Evolutionary conservation across 1,140 invertebrate species (phyloP), one percentile per base, ranked within the genome.

Genomic region (Armadillidium nasatum): DNA sequence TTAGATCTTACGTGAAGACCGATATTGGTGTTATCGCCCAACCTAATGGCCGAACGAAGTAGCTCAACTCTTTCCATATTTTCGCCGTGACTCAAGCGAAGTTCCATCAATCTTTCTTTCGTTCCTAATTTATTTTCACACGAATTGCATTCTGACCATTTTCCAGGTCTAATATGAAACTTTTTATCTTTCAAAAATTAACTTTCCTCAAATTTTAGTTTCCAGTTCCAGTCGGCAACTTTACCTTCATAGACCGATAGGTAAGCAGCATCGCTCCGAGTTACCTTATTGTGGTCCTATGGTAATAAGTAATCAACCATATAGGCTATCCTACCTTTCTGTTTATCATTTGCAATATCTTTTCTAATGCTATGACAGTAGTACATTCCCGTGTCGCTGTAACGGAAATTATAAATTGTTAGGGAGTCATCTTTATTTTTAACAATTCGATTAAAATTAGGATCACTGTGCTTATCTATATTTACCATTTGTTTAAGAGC

Each of bases 341-440:
- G 19, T 19, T 13, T 60, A 19, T 60, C 50, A 19, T 19, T 60
- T 13, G 11, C 50, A 19, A 7, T 60, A 15, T 3, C 50, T 60
- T 60, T 19, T 19, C 50, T 13, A 60, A 60, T 60, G 7, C 50
- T 60, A 60, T 60, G 50, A 60, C 50, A 60, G 7, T 60, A 60
- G 50, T 60, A 60, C 50, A 60, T 60, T 60, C 50, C 50, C 4
- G 50, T 15, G 19, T 60, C 50, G 19, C 7, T 60, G 19, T 60
- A 60, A 13, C 50, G 11, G 7, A 60, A 60, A 60, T 60, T 19
- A 7, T 13, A 13, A 60, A 60, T 60, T 15, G 50, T 60, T 60
- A 60, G 19, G 50, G 50, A 60, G 7, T 60, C 50, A 60, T 60
- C 50, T 60, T 60, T 60, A 19, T 60, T 60, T 60, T 60, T 60